Base-by-base conservation (phyloP, 2,113 vertebrate genomes). In the Vulpes vulpes region DNA sequence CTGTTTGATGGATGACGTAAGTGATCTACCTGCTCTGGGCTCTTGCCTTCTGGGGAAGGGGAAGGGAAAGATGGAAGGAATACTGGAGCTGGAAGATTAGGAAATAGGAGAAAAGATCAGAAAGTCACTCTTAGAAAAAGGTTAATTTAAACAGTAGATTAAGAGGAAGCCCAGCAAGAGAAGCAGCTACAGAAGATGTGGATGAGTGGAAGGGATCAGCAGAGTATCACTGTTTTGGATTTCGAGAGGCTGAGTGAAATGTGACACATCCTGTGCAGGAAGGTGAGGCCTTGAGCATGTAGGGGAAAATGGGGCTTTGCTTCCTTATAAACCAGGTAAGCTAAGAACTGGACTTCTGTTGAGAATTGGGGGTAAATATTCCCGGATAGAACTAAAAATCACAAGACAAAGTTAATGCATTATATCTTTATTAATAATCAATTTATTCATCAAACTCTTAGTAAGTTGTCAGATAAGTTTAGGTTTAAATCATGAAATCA, bases 211-310 rank as follows among this genome's bases (percentile, higher is more conserved):
- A n/a, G 3, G 2, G n/a, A 53, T 80, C 65, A 67, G 69, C 16
- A 83, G 71, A 86, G 62, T 49, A 51, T 57, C 27, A 5, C 79
- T 43, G 15, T 74, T 53, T 51, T 65, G 80, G 76, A 95, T 83
- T 96, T 92, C 92, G 71, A 88, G 94, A 97, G 87, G 51, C 88
- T 25, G 53, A 88, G 60, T 71, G 94, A 91, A 96, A 97, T 94
- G 84, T 80, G 76, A 53, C 43, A 93, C 43, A 17, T 94, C 93
- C 96, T 84, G 89, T 62, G 76, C 22, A 20, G 91, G 87, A 92
- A 69, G 62, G 32, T 76, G 83, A 94, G 57, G 95, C 62, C 83
- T 86, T 67, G 60, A 64, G 74, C 53, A 30, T 11, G 27, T 38
- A 17, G 10, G 79, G 43, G 7, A 43, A 95, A 95, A 76, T 15